Conservation (phyloP, 1,140 invertebrate genomes). For the Lasaia peninsularis region DNA sequence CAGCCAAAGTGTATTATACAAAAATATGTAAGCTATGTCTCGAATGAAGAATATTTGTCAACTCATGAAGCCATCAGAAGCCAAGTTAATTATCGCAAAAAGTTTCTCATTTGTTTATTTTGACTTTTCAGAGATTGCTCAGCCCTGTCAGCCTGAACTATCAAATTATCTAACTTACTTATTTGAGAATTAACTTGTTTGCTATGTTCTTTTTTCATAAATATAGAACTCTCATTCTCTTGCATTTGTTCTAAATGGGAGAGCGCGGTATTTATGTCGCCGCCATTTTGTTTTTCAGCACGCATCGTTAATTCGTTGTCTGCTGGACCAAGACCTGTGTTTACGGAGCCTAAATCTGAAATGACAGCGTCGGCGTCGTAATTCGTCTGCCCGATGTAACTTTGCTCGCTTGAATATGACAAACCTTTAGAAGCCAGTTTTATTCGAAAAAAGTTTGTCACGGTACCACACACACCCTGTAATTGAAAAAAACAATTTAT, state of each 20-base stretch:
- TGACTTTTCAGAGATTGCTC: conserved; percentile 82
- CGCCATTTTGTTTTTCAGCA: conserved; percentile 45
- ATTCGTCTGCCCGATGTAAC: conserved; percentile 63
- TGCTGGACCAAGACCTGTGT: conserved; percentile 53
- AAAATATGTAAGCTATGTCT: not conserved
- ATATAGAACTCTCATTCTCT: conserved; percentile 41
- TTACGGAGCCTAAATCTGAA: conserved; percentile 49
- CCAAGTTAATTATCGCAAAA: conserved; percentile 76
- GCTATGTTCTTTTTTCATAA: conserved; percentile 70
- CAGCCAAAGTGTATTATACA: no score
- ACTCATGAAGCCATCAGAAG: not conserved
- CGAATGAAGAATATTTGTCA: not conserved
- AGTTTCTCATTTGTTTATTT: conserved; percentile 84
- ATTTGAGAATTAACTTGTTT: conserved; percentile 80
- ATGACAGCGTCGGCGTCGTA: conserved; percentile 59
- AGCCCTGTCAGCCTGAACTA: conserved; percentile 82
- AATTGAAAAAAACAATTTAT: conserved; percentile 28
- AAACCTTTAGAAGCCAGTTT: conserved; percentile 71
- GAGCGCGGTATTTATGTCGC: conserved; percentile 66
- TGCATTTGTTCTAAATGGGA: conserved; percentile 70
- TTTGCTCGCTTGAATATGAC: conserved; percentile 70
- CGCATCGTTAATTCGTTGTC: conserved; percentile 56
- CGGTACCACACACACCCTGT: conserved; percentile 82
- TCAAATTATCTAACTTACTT: conserved; percentile 80
- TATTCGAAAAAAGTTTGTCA: conserved; percentile 80